These are phyloP conservation scores for Pseudopipra pipra DNA, from an alignment of 2,113 vertebrate genomes.

Conservation along the genomic window DNA sequence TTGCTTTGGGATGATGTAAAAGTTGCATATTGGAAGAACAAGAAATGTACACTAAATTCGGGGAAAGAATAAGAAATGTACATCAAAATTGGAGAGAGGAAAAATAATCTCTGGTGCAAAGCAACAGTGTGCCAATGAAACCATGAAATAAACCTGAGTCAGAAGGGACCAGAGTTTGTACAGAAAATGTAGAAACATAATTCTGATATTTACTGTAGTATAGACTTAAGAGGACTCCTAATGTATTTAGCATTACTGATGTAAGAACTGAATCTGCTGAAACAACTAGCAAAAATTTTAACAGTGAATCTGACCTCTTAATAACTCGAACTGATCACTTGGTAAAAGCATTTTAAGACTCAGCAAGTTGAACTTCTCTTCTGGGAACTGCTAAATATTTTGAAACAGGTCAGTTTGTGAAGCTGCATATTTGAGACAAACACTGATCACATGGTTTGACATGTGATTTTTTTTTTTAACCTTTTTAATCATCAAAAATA, in stretches of 20 bases:
- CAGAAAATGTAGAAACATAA: neutral
- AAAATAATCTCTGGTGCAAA: neutral
- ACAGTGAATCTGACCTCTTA: neutral
- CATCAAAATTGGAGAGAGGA: neutral
- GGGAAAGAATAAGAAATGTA: neutral
- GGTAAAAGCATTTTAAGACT: neutral
- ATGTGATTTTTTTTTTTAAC: neutral
- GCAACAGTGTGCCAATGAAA: neutral
- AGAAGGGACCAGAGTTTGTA: neutral
- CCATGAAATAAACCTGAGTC: neutral
- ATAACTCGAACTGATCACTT: neutral
- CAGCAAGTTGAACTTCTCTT: neutral
- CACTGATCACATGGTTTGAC: neutral
- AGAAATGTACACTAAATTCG: neutral
- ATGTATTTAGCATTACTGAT: neutral
- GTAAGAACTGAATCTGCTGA: neutral
- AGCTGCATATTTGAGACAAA: neutral
- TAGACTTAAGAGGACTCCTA: neutral
- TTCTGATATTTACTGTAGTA: neutral
- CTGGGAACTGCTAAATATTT: neutral
- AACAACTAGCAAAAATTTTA: neutral
- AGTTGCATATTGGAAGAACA: neutral
- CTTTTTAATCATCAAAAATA: neutral
- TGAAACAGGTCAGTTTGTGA: neutral
- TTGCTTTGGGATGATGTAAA: neutral